Evolutionary conservation across 2,113 vertebrate species (phyloP).

Genomic region (Scolopax mira): DNA sequence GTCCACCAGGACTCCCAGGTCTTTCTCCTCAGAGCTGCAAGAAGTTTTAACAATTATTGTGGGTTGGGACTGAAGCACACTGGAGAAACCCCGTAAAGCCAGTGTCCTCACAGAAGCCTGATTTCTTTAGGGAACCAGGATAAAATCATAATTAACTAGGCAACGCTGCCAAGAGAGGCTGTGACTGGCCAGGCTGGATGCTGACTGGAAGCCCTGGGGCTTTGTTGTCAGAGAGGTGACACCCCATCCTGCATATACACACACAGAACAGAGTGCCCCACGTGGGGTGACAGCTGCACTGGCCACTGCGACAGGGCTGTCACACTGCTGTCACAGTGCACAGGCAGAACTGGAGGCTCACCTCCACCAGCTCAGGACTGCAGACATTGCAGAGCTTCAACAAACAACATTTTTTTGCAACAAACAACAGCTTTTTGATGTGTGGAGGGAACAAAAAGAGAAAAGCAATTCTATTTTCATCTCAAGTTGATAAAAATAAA

Average conservation of each 20-base stretch:
- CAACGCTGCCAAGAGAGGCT: background rate
- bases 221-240: background rate
- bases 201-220: background rate
- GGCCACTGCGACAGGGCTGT: fast-evolving
- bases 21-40: no score
- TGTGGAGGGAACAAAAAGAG: background rate
- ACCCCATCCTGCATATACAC: no score
- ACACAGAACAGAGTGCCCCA: fast-evolving
- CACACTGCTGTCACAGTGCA: fast-evolving
- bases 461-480: background rate
- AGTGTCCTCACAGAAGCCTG: background rate
- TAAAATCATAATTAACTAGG: background rate
- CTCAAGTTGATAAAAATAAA: background rate
- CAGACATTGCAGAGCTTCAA: background rate
- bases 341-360: background rate
- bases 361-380: background rate
- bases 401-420: background rate
- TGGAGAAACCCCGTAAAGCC: background rate
- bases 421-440: background rate
- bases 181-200: background rate
- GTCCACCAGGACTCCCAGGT: no score
- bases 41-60: background rate
- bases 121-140: background rate
- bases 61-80: background rate
- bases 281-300: fast-evolving